A percentile compares a stretch with the other conserved stretches of the same genome.
Evolutionary conservation across 2,888 invertebrate genomes (phyloP).

Genomic region (Noctua fimbriata): DNA sequence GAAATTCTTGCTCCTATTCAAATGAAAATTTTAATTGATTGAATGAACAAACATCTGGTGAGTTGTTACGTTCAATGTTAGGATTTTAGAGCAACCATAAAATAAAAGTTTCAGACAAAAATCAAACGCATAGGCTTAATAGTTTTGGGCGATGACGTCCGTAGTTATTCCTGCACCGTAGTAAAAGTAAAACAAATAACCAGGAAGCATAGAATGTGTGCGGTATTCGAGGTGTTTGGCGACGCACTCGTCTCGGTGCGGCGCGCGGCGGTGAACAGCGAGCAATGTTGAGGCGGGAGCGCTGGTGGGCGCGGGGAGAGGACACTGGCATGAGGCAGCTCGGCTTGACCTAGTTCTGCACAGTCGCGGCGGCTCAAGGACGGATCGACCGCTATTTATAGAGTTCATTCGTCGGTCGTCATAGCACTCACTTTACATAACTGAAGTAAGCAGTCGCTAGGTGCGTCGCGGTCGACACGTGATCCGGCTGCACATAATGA

Average conservation of each 20-base stretch:
- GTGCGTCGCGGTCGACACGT: conserved; percentile 78
- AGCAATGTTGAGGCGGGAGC: conserved; percentile 65
- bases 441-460: conserved; percentile 81
- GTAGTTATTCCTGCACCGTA: conserved; percentile 55
- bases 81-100: conserved; percentile 25
- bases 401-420: conserved; percentile 87
- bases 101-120: conserved; percentile 27
- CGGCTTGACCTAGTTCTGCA: conserved; percentile 87
- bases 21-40: conserved; percentile 70
- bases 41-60: conserved; percentile 75
- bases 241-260: conserved; percentile 52
- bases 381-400: conserved; percentile 89
- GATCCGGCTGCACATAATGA: conserved; percentile 72
- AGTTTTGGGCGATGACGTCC: conserved; percentile 30
- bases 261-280: conserved; percentile 55
- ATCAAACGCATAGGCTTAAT: conserved; percentile 19
- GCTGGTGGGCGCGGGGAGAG: conserved; percentile 74
- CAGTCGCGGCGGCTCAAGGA: conserved; percentile 88
- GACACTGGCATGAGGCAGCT: conserved; percentile 80
- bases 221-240: conserved; percentile 71
- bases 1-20: conserved; percentile 73
- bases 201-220: conserved; percentile 75
- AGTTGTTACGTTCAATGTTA: conserved; percentile 45
- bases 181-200: conserved; percentile 64
- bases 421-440: conserved; percentile 88